These are phyloP conservation scores for Vollenhovia emeryi DNA, from an alignment of 1,140 invertebrate species.

Conservation along the genomic window DNA sequence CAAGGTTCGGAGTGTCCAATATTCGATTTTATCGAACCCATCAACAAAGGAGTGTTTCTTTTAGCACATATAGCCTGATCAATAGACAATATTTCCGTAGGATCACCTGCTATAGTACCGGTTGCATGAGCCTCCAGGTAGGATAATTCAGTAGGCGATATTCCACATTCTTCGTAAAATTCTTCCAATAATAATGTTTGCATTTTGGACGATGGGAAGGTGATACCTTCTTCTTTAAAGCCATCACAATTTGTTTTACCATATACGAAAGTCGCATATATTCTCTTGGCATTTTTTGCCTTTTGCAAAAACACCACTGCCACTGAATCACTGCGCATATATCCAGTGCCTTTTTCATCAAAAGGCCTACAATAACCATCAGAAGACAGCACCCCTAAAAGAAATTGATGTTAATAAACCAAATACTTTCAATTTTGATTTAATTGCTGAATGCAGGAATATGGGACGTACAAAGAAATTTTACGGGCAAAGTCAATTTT, in stretches of 20 bases:
- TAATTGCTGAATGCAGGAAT: neutral
- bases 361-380: constrained; percentile 96
- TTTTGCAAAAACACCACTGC: constrained; percentile 93
- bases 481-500: no score
- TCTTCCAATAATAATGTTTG: constrained; percentile 93
- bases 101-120: constrained; percentile 92
- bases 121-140: constrained; percentile 98
- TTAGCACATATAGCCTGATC: constrained; percentile 92
- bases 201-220: constrained; percentile 94
- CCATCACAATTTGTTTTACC: constrained; percentile 92
- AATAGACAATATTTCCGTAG: constrained; percentile 94
- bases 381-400: constrained; percentile 91
- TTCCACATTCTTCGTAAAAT: constrained; percentile 86
- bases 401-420: neutral
- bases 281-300: constrained; percentile 90
- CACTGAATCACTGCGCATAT: constrained; percentile 91
- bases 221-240: constrained; percentile 95
- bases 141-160: constrained; percentile 70
- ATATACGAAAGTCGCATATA: constrained; percentile 90
- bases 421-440: neutral
- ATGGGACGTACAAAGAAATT: no score
- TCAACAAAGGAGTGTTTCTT: constrained; percentile 89
- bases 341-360: constrained; percentile 92
- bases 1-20: constrained; percentile 96
- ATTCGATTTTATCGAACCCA: constrained; percentile 97